Base-by-base conservation (phyloP, 2,113 vertebrate species). In the Sapayoa aenigma region DNA sequence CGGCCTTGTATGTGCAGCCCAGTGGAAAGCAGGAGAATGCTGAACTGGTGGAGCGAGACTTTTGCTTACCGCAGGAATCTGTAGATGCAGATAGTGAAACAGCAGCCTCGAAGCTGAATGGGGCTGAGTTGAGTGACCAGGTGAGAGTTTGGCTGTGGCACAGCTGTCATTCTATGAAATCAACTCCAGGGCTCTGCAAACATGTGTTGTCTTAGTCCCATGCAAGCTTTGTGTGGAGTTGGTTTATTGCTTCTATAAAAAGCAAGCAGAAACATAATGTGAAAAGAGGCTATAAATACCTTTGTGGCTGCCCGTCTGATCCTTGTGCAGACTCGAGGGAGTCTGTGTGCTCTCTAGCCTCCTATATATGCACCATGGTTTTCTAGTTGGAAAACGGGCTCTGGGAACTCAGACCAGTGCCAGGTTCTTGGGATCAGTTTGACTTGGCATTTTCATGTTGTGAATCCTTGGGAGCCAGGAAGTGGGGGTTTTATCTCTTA, bases 1-100 rank as follows among this genome's bases (percentile, higher is more conserved):
- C 97, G 31, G 97, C 97, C 69, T 95, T 98, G 25, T 99, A 99
- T 74, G 31, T 99, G 49, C 97, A 97, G 44, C 87, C 96, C 50
- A 76, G 76, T 60, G 72, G 25, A 19, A 89, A 65, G 21, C 69
- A 67, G 7, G 83, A 90, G 33, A 88, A 84, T 11, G 14, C 25
- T 78, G 75, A 81, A 42, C 41, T 88, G 62, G 39, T 76, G 56
- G 91, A 94, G n/a, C 47, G 92, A 87, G 73, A 41, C 11, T 27
- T 65, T 88, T 1, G 6, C 63, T 85, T 93, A 23, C 93, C 95
- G 83, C 90, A 69, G 71, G 68, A 87, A 49, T 93, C 74, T 91
- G 82, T 47, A 73, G 44, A 55, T 68, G 79, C 92, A 91, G 62
- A 86, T 19, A 46, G 27, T 53, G 75, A 85, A 87, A 76, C 41